Conservation (phyloP, 2,797 vertebrate genomes). For the Labroides dimidiatus region DNA sequence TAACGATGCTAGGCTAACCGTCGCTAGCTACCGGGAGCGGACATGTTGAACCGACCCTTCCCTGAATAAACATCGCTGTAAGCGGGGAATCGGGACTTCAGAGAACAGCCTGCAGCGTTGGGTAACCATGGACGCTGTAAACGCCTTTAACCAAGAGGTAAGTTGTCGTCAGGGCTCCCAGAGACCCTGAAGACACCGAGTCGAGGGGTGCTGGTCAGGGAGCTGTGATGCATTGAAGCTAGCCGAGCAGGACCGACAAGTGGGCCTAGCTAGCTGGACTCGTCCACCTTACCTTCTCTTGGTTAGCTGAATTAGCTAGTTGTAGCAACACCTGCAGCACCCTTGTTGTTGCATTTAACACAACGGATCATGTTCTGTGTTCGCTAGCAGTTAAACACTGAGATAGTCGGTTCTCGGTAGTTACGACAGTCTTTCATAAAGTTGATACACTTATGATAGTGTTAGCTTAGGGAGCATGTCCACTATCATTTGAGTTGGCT, state of each 20-base stretch:
- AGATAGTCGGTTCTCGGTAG: background rate
- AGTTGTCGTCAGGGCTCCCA: constrained; percentile 14
- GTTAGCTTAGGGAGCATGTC: constrained; percentile 35
- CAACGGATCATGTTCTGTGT: fast-evolving
- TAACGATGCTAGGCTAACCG: constrained; percentile 73
- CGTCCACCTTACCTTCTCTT: constrained; percentile 4
- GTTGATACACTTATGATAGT: constrained; percentile 12
- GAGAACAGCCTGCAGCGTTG: constrained; percentile 42
- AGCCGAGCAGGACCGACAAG: constrained; percentile 43
- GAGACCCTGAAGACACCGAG: constrained; percentile 36
- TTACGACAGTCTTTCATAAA: constrained; percentile 21
- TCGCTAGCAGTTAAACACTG: constrained; percentile 1
- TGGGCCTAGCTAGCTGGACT: constrained; percentile 56
- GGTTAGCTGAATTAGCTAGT: background rate
- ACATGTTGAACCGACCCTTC: constrained; percentile 85
- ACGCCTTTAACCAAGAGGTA: constrained; percentile 89
- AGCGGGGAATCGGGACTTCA: constrained; percentile 57
- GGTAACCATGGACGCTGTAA: constrained; percentile 87
- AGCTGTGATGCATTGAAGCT: constrained; percentile 52
- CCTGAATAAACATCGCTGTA: constrained; percentile 67
- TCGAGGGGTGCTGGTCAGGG: constrained; percentile 49
- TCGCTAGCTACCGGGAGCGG: constrained; percentile 80
- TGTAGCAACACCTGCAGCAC: background rate
- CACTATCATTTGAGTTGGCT: constrained; percentile 2
- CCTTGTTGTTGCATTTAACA: background rate